Percentiles rank a stretch among this genome's conserved stretches.
Conservation (phyloP, 2,888 invertebrate species). For the Carcina quercana region DNA sequence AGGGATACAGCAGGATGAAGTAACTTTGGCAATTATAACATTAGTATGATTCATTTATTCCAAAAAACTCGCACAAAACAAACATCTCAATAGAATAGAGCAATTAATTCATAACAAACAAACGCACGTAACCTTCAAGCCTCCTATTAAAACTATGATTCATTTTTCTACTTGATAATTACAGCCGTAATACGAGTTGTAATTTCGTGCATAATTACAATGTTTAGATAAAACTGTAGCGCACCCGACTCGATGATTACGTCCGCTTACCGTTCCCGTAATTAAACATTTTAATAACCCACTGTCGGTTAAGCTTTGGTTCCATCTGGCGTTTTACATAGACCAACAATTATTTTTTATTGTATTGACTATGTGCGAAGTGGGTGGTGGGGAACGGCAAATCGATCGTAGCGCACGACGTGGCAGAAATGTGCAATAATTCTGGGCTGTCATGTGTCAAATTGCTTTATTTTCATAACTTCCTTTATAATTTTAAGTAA, state of each 20-base stretch:
- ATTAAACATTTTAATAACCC: slow-evolving; percentile 72
- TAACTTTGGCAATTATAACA: too few relatives aligned
- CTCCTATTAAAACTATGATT: slow-evolving; percentile 19
- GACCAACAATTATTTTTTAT: too few relatives aligned
- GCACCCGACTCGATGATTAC: slow-evolving; percentile 51
- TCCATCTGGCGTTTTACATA: slow-evolving; percentile 19
- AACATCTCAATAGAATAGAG: slow-evolving; percentile 1
- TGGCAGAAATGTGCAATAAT: too few relatives aligned
- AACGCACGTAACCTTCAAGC: slow-evolving; percentile 15
- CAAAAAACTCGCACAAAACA: slow-evolving; percentile 1
- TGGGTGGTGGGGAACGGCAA: too few relatives aligned
- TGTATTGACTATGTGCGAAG: too few relatives aligned
- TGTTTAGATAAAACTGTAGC: slow-evolving; percentile 65
- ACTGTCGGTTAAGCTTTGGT: slow-evolving; percentile 31
- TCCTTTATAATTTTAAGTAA: too few relatives aligned
- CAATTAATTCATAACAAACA: slow-evolving; percentile 4
- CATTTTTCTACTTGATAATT: slow-evolving; percentile 40
- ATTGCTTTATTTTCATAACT: too few relatives aligned
- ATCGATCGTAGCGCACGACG: too few relatives aligned
- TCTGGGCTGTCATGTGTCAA: too few relatives aligned
- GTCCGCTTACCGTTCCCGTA: slow-evolving; percentile 67
- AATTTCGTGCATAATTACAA: slow-evolving; percentile 49
- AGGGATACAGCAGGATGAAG: too few relatives aligned
- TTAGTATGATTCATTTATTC: too few relatives aligned
- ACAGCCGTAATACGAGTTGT: slow-evolving; percentile 34